phyloP scores from a whole-genome alignment of 2,888 invertebrate species.

The Mesorhabditis spiculigera region DNA sequence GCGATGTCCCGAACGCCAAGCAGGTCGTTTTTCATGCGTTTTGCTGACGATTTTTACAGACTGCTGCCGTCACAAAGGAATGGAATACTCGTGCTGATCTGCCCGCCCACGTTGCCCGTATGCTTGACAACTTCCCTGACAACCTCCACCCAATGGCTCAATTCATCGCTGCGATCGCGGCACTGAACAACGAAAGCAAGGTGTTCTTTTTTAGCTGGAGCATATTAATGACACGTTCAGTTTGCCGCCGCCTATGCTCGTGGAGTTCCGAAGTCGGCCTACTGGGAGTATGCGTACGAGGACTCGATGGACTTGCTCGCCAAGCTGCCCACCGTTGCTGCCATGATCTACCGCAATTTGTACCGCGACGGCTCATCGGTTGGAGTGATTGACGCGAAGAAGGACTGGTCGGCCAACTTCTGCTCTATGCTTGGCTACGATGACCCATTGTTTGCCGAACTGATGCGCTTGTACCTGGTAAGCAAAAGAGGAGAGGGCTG shows the following conservation, averaged over 20 bases:
- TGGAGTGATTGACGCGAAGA: constrained; percentile 80
- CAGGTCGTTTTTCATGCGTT: constrained; percentile 63
- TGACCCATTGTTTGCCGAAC: constrained; percentile 77
- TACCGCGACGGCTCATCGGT: constrained; percentile 80
- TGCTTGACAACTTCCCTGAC: constrained; percentile 85
- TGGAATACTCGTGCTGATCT: constrained; percentile 82
- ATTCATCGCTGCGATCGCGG: constrained; percentile 80
- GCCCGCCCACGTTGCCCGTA: constrained; percentile 85
- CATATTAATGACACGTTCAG: constrained; percentile 13
- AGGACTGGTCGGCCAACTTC: constrained; percentile 87
- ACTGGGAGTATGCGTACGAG: constrained; percentile 30
- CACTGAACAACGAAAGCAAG: constrained; percentile 84
- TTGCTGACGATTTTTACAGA: constrained; percentile 36
- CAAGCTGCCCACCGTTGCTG: constrained; percentile 86
- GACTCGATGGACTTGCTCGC: constrained; percentile 92
- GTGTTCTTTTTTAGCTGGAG: not conserved
- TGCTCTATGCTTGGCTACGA: constrained; percentile 82
- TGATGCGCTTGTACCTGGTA: constrained; percentile 86
- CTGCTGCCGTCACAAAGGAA: constrained; percentile 72
- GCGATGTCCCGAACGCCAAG: constrained; percentile 77
- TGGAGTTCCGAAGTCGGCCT: constrained; percentile 68
- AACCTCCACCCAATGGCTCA: constrained; percentile 91
- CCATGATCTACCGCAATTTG: constrained; percentile 86
- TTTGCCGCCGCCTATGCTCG: constrained; percentile 86
- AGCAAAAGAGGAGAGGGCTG: too few species aligned